phyloP scores from a whole-genome alignment of 2,888 invertebrate species.

The Latheticus oryzae region DNA sequence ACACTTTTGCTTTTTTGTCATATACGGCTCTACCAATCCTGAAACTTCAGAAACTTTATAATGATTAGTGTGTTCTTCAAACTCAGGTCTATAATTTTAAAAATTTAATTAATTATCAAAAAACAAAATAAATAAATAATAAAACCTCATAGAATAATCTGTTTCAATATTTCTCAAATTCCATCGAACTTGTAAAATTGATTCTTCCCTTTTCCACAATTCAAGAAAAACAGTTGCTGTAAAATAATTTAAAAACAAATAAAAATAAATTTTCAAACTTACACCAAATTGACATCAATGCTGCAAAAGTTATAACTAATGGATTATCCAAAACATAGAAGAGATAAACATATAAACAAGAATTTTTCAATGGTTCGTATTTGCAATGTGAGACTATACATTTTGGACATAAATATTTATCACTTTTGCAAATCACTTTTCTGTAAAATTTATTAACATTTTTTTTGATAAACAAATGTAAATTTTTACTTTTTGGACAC shows the following conservation, averaged over 20 bases:
- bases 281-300: slow-evolving; percentile 61
- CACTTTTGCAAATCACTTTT: slow-evolving; percentile 54
- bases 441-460: slow-evolving; percentile 47
- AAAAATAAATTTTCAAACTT: too few relatives aligned
- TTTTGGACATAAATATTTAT: slow-evolving; percentile 69
- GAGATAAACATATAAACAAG: slow-evolving; percentile 68
- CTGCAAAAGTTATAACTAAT: slow-evolving; percentile 53
- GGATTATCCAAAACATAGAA: slow-evolving; percentile 62
- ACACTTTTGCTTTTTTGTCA: slow-evolving; percentile 28
- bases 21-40: slow-evolving; percentile 43
- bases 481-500: slow-evolving; percentile 5
- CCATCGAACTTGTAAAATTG: slow-evolving; percentile 55
- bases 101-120: too few relatives aligned
- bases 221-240: slow-evolving; percentile 55
- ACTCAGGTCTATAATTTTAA: slow-evolving; percentile 44
- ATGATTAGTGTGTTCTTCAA: slow-evolving; percentile 38
- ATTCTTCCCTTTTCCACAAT: slow-evolving; percentile 57
- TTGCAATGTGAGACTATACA: slow-evolving; percentile 67
- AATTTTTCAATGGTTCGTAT: slow-evolving; percentile 66
- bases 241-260: too few relatives aligned
- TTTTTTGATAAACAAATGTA: neutral
- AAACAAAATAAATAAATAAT: too few relatives aligned
- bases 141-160: slow-evolving; percentile 43
- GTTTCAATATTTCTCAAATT: slow-evolving; percentile 44
- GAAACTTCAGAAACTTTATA: slow-evolving; percentile 41